These are phyloP conservation scores for Melopsittacus undulatus DNA, from an alignment of 2,797 vertebrate genomes.

Conservation along the genomic window DNA sequence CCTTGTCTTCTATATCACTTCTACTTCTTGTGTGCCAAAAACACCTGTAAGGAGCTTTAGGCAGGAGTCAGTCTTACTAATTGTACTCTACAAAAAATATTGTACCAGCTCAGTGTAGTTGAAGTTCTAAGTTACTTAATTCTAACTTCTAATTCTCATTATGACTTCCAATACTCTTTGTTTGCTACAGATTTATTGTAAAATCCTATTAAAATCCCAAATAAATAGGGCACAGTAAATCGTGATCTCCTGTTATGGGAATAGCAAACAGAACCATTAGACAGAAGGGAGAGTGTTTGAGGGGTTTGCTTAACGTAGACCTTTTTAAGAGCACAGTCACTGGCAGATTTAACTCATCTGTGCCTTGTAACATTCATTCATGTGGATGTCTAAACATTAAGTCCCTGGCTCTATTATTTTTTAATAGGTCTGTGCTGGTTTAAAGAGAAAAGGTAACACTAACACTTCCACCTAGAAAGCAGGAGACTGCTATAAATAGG, in stretches of 20 bases:
- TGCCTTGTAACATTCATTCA: background rate
- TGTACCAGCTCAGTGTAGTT: background rate
- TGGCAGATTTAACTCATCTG: background rate
- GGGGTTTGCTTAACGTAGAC: background rate
- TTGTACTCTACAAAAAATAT: background rate
- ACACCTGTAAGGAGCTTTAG: background rate
- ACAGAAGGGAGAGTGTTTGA: background rate
- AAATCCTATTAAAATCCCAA: background rate
- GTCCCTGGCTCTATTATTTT: background rate
- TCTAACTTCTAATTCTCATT: background rate
- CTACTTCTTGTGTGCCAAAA: background rate
- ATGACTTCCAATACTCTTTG: background rate
- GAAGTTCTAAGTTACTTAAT: background rate
- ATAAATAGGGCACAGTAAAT: background rate
- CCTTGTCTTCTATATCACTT: background rate
- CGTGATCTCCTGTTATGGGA: background rate
- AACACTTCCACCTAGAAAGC: background rate
- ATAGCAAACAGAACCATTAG: background rate
- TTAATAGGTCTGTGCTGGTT: background rate
- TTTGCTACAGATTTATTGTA: conserved; percentile 4
- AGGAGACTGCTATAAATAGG: background rate
- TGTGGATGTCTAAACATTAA: background rate
- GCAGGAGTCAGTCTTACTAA: background rate
- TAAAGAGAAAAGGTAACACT: background rate
- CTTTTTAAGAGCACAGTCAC: background rate